Evolutionary conservation across 2,888 invertebrate species (phyloP).

Genomic region (Andrena marginata): DNA sequence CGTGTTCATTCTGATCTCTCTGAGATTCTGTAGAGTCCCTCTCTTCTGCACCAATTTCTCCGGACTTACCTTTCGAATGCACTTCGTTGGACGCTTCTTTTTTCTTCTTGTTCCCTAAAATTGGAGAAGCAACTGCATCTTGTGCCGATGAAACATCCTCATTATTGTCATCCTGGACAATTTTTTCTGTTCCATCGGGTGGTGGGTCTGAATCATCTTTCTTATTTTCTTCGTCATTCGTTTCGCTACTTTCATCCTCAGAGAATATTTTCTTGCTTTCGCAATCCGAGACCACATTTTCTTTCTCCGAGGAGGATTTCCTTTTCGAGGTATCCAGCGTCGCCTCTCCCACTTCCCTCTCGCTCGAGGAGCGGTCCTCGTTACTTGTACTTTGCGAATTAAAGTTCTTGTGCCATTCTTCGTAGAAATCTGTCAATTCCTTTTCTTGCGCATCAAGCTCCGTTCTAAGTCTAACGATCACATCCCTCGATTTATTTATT

Average conservation of each 20-base stretch:
- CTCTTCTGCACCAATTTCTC: neutral
- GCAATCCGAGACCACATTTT: conserved; percentile 72
- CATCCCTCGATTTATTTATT: conserved; percentile 58
- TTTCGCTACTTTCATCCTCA: conserved; percentile 34
- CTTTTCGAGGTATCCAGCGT: neutral
- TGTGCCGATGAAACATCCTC: neutral
- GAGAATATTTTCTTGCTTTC: conserved; percentile 78
- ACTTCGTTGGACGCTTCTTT: neutral
- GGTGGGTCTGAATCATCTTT: neutral
- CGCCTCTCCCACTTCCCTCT: neutral
- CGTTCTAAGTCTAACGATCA: conserved; percentile 52
- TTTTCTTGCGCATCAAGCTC: conserved; percentile 55
- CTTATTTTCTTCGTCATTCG: neutral
- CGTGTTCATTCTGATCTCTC: neutral
- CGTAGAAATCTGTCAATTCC: conserved; percentile 63
- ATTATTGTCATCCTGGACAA: neutral
- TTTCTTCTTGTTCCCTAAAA: neutral
- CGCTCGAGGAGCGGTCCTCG: conserved; percentile 13
- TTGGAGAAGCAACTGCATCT: conserved; percentile 20
- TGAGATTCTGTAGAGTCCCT: neutral
- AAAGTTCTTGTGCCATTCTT: conserved; percentile 65
- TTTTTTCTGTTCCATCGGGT: neutral
- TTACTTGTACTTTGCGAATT: conserved; percentile 37
- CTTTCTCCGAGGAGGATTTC: neutral
- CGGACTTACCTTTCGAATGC: neutral